Percentiles rank a stretch among this genome's conserved stretches.
Conservation (phyloP, 2,797 vertebrate species). For the Pangasius sanitwongsei region DNA sequence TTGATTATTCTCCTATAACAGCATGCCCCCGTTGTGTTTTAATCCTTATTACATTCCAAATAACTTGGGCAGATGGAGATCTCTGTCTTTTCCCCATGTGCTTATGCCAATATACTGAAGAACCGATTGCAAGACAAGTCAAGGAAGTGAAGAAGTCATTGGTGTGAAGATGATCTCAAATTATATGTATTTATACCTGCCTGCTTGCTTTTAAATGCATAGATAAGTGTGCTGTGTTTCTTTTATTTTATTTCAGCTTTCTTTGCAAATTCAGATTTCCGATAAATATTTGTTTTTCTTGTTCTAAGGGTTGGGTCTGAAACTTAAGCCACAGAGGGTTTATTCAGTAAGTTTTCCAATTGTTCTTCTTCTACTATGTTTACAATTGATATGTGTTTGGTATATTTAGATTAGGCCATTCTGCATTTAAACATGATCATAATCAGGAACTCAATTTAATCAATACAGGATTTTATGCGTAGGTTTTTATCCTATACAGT, state of each 20-base stretch:
- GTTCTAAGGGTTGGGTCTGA: conserved; percentile 72
- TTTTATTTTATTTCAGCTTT: not conserved
- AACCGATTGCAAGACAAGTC: not conserved
- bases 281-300: not conserved
- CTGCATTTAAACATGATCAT: not conserved
- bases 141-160: no score
- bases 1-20: no score
- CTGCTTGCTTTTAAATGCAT: not conserved
- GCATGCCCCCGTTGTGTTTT: not conserved
- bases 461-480: not conserved
- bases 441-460: not conserved
- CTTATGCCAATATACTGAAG: not conserved
- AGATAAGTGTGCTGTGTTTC: not conserved
- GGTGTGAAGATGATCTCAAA: not conserved
- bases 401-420: not conserved
- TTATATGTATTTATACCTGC: not conserved
- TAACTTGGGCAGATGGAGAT: not conserved
- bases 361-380: not conserved
- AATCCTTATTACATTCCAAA: not conserved
- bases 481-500: not conserved
- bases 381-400: not conserved
- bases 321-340: conserved; percentile 56
- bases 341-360: conserved; percentile 64
- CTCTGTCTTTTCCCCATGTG: not conserved
- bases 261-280: not conserved